Conservation (phyloP, 2,888 invertebrate species). For the Neocrepidodera transversa region DNA sequence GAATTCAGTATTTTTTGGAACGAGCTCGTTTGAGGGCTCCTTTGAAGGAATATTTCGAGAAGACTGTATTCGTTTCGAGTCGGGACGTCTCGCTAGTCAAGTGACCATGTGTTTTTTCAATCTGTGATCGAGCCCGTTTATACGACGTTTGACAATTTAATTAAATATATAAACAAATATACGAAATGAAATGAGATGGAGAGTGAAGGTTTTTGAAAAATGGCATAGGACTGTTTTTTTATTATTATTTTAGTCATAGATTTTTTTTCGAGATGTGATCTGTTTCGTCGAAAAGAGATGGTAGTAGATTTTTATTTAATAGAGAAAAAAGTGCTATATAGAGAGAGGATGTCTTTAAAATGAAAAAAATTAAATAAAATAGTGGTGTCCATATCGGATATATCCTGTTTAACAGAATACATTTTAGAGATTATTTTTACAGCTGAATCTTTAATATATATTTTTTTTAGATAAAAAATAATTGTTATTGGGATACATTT, state of each 20-base stretch:
- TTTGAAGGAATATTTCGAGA: constrained; percentile 29
- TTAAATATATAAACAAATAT: constrained; percentile 6
- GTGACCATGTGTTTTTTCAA: constrained; percentile 59
- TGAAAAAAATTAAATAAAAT: neutral
- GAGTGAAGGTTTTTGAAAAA: constrained; percentile 14
- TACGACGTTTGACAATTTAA: constrained; percentile 43
- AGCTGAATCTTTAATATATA: too few species aligned
- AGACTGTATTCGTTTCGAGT: constrained; percentile 41
- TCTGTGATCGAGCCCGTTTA: constrained; percentile 61
- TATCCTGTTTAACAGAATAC: too few species aligned
- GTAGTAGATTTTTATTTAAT: constrained; percentile 42
- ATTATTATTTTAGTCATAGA: constrained; percentile 46
- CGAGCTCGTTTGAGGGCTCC: too few species aligned
- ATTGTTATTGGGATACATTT: too few species aligned
- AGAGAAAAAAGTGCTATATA: constrained; percentile 33
- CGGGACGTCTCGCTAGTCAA: constrained; percentile 60
- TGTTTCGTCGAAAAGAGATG: constrained; percentile 47
- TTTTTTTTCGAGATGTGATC: constrained; percentile 52
- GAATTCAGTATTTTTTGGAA: too few species aligned
- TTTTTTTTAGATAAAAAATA: too few species aligned
- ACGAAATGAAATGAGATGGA: constrained; percentile 8
- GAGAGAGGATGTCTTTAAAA: neutral
- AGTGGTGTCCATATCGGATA: too few species aligned
- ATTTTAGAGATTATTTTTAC: too few species aligned
- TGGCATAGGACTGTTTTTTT: constrained; percentile 55